Evolutionary conservation across 2,888 invertebrate genomes (phyloP).

Genomic region (Agrochola lota): DNA sequence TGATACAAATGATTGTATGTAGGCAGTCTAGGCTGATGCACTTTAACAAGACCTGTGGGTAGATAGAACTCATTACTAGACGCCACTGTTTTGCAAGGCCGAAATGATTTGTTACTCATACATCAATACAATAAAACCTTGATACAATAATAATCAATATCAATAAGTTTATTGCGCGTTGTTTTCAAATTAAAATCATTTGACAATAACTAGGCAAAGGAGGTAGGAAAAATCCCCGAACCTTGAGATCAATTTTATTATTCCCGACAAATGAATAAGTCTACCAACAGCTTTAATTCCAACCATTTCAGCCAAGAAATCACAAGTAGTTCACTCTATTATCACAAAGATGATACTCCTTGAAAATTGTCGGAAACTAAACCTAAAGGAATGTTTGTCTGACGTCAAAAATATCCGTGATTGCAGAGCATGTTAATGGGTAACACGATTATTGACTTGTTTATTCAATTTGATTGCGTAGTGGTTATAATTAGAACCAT

Average conservation of each 20-base stretch:
- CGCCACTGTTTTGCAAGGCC: slow-evolving; percentile 51
- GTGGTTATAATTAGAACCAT: slow-evolving; percentile 23
- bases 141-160: slow-evolving; percentile 45
- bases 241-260: not conserved
- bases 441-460: slow-evolving; percentile 32
- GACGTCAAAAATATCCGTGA: slow-evolving; percentile 40
- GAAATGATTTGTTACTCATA: slow-evolving; percentile 50
- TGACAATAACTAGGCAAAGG: slow-evolving; percentile 21
- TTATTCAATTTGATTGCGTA: slow-evolving; percentile 32
- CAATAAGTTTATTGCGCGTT: slow-evolving; percentile 25
- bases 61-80: slow-evolving; percentile 40
- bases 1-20: slow-evolving; percentile 38
- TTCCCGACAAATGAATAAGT: not conserved
- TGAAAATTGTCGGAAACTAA: slow-evolving; percentile 32
- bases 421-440: slow-evolving; percentile 21
- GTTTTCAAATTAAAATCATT: slow-evolving; percentile 33
- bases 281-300: too few relatives aligned
- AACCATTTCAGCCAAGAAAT: not conserved
- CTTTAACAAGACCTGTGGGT: slow-evolving; percentile 52
- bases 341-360: slow-evolving; percentile 20
- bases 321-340: slow-evolving; percentile 5
- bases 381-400: not conserved
- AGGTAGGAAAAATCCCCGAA: not conserved
- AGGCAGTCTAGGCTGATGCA: slow-evolving; percentile 51
- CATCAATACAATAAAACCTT: slow-evolving; percentile 43